Evolutionary conservation across 1,140 invertebrate genomes (phyloP).

Genomic region (Wiebesia pumilae): DNA sequence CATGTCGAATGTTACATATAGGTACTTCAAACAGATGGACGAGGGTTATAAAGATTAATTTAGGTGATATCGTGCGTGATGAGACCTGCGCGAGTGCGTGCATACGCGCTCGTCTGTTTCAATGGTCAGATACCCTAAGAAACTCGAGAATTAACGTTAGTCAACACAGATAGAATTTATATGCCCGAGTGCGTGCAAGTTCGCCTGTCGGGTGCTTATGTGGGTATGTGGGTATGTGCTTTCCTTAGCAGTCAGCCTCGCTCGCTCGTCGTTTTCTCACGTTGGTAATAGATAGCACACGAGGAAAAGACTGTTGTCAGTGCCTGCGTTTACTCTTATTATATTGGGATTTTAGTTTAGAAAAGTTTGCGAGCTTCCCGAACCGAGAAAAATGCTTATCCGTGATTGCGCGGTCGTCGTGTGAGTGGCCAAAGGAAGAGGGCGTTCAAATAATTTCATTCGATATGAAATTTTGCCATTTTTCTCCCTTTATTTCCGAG

Average conservation of each 20-base stretch:
- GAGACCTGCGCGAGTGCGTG: background rate
- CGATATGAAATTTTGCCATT: background rate
- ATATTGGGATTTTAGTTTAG: constrained; percentile 28
- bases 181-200: background rate
- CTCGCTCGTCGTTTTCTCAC: constrained; percentile 24
- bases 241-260: background rate
- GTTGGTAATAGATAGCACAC: constrained; percentile 16
- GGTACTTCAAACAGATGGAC: background rate
- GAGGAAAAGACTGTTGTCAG: constrained; percentile 19
- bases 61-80: background rate
- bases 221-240: background rate
- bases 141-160: constrained; percentile 22
- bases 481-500: too few species aligned
- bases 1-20: background rate
- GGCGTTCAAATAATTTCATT: background rate
- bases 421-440: too few species aligned
- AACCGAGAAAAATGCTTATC: background rate
- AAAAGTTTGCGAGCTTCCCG: constrained; percentile 5
- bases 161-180: background rate
- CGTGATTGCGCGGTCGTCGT: background rate
- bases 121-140: background rate
- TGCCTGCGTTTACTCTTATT: constrained; percentile 39
- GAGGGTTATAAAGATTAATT: background rate
- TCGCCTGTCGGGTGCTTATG: background rate
- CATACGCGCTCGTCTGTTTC: background rate